Percentiles rank a stretch among this genome's conserved stretches.
Evolutionary conservation across 2,797 vertebrate genomes (phyloP).

Genomic region (Odontamblyopus lacepedii): DNA sequence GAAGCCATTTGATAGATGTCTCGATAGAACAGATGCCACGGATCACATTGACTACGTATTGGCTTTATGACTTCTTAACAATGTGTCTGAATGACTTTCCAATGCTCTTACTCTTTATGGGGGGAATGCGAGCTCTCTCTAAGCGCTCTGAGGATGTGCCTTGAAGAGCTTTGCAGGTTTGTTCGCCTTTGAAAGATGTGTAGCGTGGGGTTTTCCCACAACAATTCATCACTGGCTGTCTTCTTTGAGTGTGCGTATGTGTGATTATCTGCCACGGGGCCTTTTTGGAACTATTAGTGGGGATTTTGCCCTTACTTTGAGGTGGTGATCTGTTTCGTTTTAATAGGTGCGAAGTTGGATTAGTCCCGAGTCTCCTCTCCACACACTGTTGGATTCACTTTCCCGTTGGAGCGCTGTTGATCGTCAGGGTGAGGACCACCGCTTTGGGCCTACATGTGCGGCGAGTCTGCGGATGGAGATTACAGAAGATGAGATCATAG

Average conservation of each 20-base stretch:
- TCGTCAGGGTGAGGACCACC: constrained; percentile 62
- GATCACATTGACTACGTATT: constrained; percentile 61
- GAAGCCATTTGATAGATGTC: constrained; percentile 54
- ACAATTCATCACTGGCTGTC: constrained; percentile 61
- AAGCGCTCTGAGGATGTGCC: constrained; percentile 44
- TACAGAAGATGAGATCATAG: constrained; percentile 44
- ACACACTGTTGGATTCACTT: constrained; percentile 39
- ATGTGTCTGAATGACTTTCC: constrained; percentile 71
- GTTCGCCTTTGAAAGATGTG: constrained; percentile 57
- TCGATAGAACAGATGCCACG: constrained; percentile 42
- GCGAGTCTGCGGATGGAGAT: constrained; percentile 32
- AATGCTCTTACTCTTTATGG: constrained; percentile 51
- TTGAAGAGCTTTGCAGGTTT: constrained; percentile 73
- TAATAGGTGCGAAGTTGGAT: constrained; percentile 71
- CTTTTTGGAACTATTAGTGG: constrained; percentile 38
- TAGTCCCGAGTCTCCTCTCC: constrained; percentile 50
- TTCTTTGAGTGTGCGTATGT: constrained; percentile 30
- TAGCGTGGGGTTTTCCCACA: constrained; percentile 62
- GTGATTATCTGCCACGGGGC: constrained; percentile 36
- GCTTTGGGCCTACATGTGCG: constrained; percentile 20
- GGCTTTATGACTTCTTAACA: constrained; percentile 74
- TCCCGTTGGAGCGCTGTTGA: constrained; percentile 41
- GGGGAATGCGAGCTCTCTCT: constrained; percentile 31
- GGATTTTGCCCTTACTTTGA: constrained; percentile 61
- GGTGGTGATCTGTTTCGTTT: constrained; percentile 63